Base-by-base conservation (phyloP, 2,113 vertebrate genomes). In the Forbesichthys papilliferus region DNA sequence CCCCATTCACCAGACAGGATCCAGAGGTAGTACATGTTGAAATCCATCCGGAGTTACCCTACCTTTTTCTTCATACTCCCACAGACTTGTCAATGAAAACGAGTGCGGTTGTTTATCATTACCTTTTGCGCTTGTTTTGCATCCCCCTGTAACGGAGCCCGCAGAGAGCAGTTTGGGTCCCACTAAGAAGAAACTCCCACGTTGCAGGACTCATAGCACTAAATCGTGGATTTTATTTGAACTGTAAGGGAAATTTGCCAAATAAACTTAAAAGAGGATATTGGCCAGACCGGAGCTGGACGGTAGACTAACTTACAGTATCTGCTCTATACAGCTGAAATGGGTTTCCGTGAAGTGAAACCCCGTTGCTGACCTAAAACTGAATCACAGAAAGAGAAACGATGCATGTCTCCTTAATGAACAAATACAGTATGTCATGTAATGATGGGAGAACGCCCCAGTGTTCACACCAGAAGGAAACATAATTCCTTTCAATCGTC, bases 71-170 rank as follows among this genome's bases (percentile, higher is more conserved):
- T 16, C 60, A 13, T 6, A 46, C 60, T 61, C 34, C 62, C 8
- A 3, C 11, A 11, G 16, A 48, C 53, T 14, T 27, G 49, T 62
- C 42, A 69, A 49, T 79, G 73, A 61, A 68, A 71, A 68, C 64
- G 53, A 68, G 49, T 66, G 71, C 83, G 74, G 71, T 70, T 48
- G 76, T 84, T 86, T 62, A 68, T 86, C 79, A 85, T 75, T 71
- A 27, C 58, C 71, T 58, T 51, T 64, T 33, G 12, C 46, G 34
- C 36, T 47, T 42, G 62, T 60, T 61, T 58, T 36, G 67, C 68
- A 78, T 68, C 63, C 36, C 46, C 36, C 46, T 64, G 57, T 62
- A 63, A 47, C 48, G 49, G n/a, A 61, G 62, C 64, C 60, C 62
- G 18, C 48, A 57, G 70, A 58, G 65, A 69, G 69, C 59, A 52